Evolutionary conservation across 2,797 vertebrate genomes (phyloP).

Genomic region (Microcaecilia unicolor): DNA sequence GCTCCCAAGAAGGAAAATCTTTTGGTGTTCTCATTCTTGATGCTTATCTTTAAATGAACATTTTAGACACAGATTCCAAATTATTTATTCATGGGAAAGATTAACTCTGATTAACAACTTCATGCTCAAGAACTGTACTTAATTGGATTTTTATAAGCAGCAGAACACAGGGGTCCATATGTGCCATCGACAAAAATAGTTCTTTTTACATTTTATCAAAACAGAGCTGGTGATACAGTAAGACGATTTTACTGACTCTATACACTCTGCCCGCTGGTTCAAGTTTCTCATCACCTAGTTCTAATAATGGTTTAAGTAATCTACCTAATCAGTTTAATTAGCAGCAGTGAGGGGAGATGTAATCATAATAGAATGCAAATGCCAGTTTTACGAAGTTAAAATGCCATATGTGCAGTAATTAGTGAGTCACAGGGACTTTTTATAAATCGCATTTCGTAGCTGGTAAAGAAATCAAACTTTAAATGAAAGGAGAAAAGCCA

Average conservation of each 20-base stretch:
- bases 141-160: conserved; percentile 64
- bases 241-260: conserved; percentile 20
- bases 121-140: conserved; percentile 61
- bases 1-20: conserved; percentile 18
- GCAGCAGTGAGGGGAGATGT: conserved; percentile 57
- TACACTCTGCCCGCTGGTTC: conserved; percentile 13
- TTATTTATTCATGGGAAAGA: conserved; percentile 62
- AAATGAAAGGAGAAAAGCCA: conserved; percentile 55
- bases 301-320: conserved; percentile 55
- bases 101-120: conserved; percentile 66
- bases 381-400: conserved; percentile 62
- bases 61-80: conserved; percentile 57
- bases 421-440: conserved; percentile 58
- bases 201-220: conserved; percentile 25
- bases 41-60: conserved; percentile 42
- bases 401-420: conserved; percentile 71
- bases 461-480: conserved; percentile 66
- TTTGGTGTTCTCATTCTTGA: conserved; percentile 25
- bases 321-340: conserved; percentile 70
- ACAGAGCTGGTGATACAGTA: conserved; percentile 18
- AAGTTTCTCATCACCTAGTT: conserved; percentile 28
- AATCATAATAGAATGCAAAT: conserved; percentile 69
- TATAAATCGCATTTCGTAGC: conserved; percentile 72
- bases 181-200: conserved; percentile 21
- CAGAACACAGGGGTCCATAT: conserved; percentile 16